Evolutionary conservation across 1,140 invertebrate species (phyloP).

Genomic region (Hormaphis cornu): DNA sequence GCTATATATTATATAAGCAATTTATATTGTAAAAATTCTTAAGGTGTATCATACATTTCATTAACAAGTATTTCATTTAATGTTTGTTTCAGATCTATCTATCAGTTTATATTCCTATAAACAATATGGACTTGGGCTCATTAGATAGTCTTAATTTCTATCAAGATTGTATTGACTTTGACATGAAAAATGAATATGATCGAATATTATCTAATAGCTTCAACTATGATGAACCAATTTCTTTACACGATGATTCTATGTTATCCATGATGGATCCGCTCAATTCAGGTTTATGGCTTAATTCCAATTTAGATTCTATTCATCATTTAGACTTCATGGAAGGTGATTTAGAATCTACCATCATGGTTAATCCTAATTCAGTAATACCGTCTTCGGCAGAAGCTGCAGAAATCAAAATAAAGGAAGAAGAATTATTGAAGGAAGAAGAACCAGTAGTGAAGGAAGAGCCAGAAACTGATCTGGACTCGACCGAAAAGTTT

Average conservation of each 20-base stretch:
- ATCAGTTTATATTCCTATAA: no score
- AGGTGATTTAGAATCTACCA: conserved; percentile 54
- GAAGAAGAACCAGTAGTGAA: no score
- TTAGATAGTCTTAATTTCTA: conserved; percentile 28
- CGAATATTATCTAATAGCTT: conserved; percentile 12
- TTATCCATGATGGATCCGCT: conserved; percentile 23
- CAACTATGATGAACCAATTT: conserved; percentile 19
- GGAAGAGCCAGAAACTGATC: no score
- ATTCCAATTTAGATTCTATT: conserved; percentile 41
- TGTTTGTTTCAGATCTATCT: not conserved
- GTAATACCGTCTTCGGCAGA: conserved; percentile 49
- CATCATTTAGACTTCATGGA: conserved; percentile 62
- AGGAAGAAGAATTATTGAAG: no score
- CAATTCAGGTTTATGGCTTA: conserved; percentile 26
- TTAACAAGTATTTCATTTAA: no score
- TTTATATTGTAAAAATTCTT: no score
- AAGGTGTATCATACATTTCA: not conserved
- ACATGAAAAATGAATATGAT: conserved; percentile 28
- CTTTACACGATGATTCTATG: conserved; percentile 25
- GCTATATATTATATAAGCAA: no score
- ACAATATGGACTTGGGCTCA: not conserved
- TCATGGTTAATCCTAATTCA: conserved; percentile 71
- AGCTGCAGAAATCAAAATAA: conserved; percentile 37
- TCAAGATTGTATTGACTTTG: conserved; percentile 28
- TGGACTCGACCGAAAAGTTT: no score